Base-by-base conservation (phyloP, 2,888 invertebrate species). In the Antheraea assamensis region DNA sequence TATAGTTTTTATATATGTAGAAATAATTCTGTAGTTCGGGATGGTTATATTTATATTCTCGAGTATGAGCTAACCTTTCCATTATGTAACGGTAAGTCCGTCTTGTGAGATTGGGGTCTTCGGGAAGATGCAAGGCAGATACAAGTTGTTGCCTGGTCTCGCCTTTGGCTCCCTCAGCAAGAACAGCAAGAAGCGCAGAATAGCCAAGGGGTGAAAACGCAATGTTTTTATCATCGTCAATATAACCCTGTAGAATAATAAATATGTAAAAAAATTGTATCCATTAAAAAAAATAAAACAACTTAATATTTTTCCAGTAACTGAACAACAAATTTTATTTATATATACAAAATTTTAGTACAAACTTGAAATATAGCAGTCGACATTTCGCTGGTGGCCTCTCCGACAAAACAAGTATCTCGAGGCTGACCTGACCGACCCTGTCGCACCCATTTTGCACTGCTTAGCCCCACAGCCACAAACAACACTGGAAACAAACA, bases 1-100 rank as follows among this genome's bases (percentile, higher is more conserved):
- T 95, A 81, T 96, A 95, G 80, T 96, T 96, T 81, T 96, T 96
- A 85, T 96, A 96, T 10, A 96, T 95, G 80, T 96, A 96, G 81
- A 96, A 95, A 92, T 95, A 96, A 80, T 96, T 96, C 83, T 96
- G 96, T 77, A 96, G 90, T 78, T 96, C 96, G 1, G 96, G 96
- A 75, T 92, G 90, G 77, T 95, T 95, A 73, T 90, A 87, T 85
- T 92, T 92, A 78, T 93, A 95, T 75, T 93, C 90, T 72, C 93
- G 89, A 3, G 88, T 92, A 72, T 95, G 95, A 78, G 92, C 94
- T n/a, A 95, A 82, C 71, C 95, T 88, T 72, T 95, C 90, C 89
- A 95, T 92, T 13, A 95, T 93, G 71, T 87, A 90, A 8, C 88
- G 90, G 82, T 93, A 95, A 13, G 93, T 93, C 75, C 90, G 91